Evolutionary conservation across 2,888 invertebrate species (phyloP).

Genomic region (Thera britannica): DNA sequence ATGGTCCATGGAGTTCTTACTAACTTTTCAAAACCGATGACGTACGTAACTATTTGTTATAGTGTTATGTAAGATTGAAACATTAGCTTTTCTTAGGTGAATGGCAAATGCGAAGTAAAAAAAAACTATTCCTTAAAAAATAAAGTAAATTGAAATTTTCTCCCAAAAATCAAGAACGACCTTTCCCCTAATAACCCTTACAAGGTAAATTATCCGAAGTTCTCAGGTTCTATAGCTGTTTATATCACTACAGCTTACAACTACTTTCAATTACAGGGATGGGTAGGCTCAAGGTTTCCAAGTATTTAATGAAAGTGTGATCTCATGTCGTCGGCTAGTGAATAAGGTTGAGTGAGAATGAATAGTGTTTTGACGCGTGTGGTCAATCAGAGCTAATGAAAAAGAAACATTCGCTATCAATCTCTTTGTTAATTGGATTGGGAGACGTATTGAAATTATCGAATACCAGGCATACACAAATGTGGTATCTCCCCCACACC

Average conservation of each 20-base stretch:
- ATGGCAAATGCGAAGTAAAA: no score
- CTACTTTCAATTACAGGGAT: constrained; percentile 25
- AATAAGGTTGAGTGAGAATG: constrained; percentile 16
- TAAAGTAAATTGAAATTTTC: no score
- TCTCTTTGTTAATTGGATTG: constrained; percentile 18
- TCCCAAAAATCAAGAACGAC: background rate
- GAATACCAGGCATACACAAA: background rate
- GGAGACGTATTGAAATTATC: background rate
- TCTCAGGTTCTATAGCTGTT: background rate
- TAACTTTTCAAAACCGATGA: no score
- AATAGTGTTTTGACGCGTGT: constrained; percentile 28
- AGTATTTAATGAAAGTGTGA: constrained; percentile 35
- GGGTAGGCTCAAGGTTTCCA: constrained; percentile 29
- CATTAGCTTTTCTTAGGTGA: no score
- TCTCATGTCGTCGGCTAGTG: constrained; percentile 33
- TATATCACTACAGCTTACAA: background rate
- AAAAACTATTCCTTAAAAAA: no score
- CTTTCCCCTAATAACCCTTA: background rate
- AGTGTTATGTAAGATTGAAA: no score
- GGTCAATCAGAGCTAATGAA: constrained; percentile 38
- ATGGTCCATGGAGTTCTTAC: no score
- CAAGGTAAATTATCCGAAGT: background rate
- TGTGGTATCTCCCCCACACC: no score
- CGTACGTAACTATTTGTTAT: no score
- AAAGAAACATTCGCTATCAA: constrained; percentile 24